Base-by-base conservation (phyloP, 1,140 invertebrate genomes). In the Saccostrea cuccullata region DNA sequence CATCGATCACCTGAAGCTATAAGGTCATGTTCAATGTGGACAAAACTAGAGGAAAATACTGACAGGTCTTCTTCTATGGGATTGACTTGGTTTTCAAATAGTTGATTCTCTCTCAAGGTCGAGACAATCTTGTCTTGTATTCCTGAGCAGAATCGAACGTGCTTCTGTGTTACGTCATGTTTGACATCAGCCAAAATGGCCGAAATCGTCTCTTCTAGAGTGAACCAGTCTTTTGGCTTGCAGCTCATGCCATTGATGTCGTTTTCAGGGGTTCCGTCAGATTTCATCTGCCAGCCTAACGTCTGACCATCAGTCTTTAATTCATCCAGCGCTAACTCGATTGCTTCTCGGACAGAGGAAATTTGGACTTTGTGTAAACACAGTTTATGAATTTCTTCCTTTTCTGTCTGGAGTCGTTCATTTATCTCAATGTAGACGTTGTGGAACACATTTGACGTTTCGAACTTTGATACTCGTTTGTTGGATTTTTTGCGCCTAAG, bases 301-400 rank as follows among this genome's bases (percentile, higher is more conserved):
- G 82, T 86, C 47, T 87, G 64, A 23, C 67, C 77, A 23, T 86
- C 86, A 20, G 82, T 77, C 83, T 85, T 86, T 40, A 90, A 82
- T 26, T 90, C 88, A 15, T 86, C 88, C 23, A 87, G 13, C 20
- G 86, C 86, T 36, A 87, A 58, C 11, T 26, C 23, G 23, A 90
- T 89, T 5, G 90, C 90, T 56, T 90, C 90, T 64, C 86, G 84
- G 12, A 90, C 90, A 36, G 87, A 88, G 3, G 87, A 70, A n/a
- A 89, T 87, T 84, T 89, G 87, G 17, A 90, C 84, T 84, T 90
- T 90, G 11, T 86, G 70, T 55, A 87, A 56, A 73, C 85, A 87
- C 11, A 85, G 58, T 58, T 84, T 77, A 9, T 89, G 86, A 6
- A 89, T 87, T 55, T 86, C 20, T 55, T 89, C 84, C 73, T 89